phyloP scores from a whole-genome alignment of 1,140 invertebrate species.

The Aphis craccivora region DNA sequence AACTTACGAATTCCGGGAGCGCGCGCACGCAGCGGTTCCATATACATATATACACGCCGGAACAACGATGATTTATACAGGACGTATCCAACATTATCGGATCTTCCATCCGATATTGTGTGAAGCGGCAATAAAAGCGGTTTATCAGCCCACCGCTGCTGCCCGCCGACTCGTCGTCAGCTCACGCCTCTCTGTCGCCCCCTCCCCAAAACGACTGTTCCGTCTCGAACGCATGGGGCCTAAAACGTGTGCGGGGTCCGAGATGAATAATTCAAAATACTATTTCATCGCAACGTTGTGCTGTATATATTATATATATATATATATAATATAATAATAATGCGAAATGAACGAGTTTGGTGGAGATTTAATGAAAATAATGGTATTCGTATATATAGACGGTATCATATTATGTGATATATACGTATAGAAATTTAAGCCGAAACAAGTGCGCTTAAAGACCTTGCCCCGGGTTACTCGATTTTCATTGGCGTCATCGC shows the following conservation, averaged over 20 bases:
- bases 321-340: conserved; percentile 3
- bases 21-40: background rate
- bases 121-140: conserved; percentile 54
- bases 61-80: conserved; percentile 55
- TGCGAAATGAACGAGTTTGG: conserved; percentile 27
- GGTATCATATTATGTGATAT: background rate
- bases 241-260: conserved; percentile 6
- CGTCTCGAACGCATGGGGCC: background rate
- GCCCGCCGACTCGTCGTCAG: background rate
- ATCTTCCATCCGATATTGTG: conserved; percentile 57
- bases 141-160: conserved; percentile 8
- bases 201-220: background rate
- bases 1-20: conserved; percentile 49
- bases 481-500: background rate
- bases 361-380: conserved; percentile 47
- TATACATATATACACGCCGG: conserved; percentile 29
- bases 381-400: background rate
- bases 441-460: background rate
- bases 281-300: background rate
- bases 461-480: background rate
- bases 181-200: background rate
- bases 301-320: background rate
- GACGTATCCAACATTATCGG: conserved; percentile 56
- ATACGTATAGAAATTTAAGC: background rate
- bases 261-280: conserved; percentile 55